Evolutionary conservation across 2,113 vertebrate genomes (phyloP), one percentile per base, ranked within the genome.

Genomic region (Hippoglossus stenolepis): DNA sequence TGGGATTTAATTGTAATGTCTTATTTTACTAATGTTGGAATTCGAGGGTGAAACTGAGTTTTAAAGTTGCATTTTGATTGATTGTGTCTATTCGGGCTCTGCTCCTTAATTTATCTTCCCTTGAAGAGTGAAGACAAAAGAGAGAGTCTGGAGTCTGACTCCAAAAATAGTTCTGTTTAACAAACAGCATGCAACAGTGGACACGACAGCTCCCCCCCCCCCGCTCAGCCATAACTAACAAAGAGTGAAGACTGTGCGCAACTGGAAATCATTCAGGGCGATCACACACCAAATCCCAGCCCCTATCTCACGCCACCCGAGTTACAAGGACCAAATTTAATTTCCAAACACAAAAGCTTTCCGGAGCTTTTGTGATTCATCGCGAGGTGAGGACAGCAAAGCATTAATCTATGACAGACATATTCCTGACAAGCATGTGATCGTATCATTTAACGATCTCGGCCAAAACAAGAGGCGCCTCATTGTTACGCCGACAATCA

Each of bases 111-210:
- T 28, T 62, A 35, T 76, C 57, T 67, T 62, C 61, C 49, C 43
- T 26, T 31, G 12, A 69, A 49, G 68, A 58, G 43, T 59, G 11
- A 23, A 40, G 18, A 57, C 61, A 65, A n/a, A 65, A 61, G 35
- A 47, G 49, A 31, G 62, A 72, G 57, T n/a, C 21, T 2, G 43
- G 62, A 72, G 57, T n/a, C 21, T 2, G 43, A 45, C 63, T 71
- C 66, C 57, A 51, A 47, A 71, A 79, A 75, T 75, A 68, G 60
- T n/a, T 54, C 40, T 40, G 47, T 38, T 73, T 75, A 79, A 69
- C 4, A 57, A 78, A 77, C 40, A 43, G 64, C 66, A 69, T 75
- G 67, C 77, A 69, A 51, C 70, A 83, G 54, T 72, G 78, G 58
- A 69, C 68, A 63, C 53, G 63, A 61, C 78, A 81, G 77, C 62